A percentile compares a stretch with the other conserved stretches of the same genome.
Conservation (phyloP, 2,797 vertebrate genomes). For the Tamandua tetradactyla region DNA sequence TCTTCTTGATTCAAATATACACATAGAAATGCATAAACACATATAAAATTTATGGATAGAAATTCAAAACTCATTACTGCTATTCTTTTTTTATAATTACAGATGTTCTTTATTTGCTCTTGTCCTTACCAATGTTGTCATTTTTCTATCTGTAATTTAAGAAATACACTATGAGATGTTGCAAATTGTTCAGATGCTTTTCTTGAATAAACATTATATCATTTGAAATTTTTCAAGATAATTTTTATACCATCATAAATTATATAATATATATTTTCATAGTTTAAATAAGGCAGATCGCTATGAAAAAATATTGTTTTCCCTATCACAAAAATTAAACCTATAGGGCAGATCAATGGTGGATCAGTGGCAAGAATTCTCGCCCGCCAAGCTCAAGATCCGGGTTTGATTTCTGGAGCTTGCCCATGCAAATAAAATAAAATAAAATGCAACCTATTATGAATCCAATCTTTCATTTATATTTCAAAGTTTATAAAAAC, state of each 20-base stretch:
- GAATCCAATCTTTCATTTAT: neutral
- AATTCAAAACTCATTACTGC: neutral
- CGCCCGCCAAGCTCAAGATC: no score
- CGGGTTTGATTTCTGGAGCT: no score
- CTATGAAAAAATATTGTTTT: constrained; percentile 23
- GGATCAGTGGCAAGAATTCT: no score
- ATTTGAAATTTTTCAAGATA: neutral
- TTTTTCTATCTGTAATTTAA: neutral
- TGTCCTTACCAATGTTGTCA: neutral
- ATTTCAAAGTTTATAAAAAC: constrained; percentile 27
- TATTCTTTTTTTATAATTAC: neutral
- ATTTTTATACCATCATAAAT: neutral
- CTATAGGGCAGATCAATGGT: no score
- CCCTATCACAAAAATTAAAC: neutral
- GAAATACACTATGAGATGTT: neutral
- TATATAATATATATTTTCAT: neutral
- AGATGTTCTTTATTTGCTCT: neutral
- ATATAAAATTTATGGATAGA: neutral
- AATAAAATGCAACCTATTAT: neutral
- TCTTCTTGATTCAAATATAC: neutral
- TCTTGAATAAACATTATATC: neutral
- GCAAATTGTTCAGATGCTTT: neutral
- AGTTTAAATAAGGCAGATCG: neutral
- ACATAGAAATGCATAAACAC: neutral
- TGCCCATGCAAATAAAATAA: no score